A percentile compares a stretch with the other conserved stretches of the same genome.
These are phyloP conservation scores for Enteromius fasciolatus DNA, from an alignment of 2,797 vertebrate genomes.

Conservation along the genomic window DNA sequence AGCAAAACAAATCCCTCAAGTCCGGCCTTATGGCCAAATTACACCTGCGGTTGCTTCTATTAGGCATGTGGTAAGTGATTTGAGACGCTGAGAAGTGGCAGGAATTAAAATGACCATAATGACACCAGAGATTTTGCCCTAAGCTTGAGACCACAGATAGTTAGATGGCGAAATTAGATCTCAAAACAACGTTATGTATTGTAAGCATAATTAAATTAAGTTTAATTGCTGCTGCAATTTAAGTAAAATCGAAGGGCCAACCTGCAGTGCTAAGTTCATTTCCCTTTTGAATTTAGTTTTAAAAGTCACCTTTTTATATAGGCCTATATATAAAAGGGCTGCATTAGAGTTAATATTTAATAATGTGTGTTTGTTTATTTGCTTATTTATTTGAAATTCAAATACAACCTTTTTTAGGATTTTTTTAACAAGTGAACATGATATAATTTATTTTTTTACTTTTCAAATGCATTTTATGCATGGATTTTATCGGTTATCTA, in stretches of 20 bases:
- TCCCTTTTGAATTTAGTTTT: not conserved
- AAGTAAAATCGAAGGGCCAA: not conserved
- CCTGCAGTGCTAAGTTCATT: not conserved
- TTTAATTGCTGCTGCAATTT: not conserved
- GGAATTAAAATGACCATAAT: constrained; percentile 76
- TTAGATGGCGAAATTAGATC: not conserved
- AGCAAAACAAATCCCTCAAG: constrained; percentile 63
- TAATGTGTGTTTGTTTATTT: not conserved
- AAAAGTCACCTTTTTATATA: too few relatives aligned
- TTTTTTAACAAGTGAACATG: not conserved
- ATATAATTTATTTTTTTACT: not conserved
- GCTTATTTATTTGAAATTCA: not conserved
- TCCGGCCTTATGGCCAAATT: constrained; percentile 64
- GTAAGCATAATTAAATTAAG: not conserved
- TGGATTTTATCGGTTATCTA: not conserved
- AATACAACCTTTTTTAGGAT: not conserved
- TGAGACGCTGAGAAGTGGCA: constrained; percentile 61
- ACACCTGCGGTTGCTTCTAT: constrained; percentile 67
- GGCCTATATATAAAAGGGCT: not conserved
- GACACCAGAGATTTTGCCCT: constrained; percentile 70
- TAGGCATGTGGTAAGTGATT: constrained; percentile 72
- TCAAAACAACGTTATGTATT: not conserved
- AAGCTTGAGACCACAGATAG: constrained; percentile 56
- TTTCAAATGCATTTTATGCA: not conserved
- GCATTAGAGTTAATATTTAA: not conserved